Evolutionary conservation across 2,888 invertebrate genomes (phyloP), one percentile per base, ranked within the genome.

Genomic region (Drosophila borborema): DNA sequence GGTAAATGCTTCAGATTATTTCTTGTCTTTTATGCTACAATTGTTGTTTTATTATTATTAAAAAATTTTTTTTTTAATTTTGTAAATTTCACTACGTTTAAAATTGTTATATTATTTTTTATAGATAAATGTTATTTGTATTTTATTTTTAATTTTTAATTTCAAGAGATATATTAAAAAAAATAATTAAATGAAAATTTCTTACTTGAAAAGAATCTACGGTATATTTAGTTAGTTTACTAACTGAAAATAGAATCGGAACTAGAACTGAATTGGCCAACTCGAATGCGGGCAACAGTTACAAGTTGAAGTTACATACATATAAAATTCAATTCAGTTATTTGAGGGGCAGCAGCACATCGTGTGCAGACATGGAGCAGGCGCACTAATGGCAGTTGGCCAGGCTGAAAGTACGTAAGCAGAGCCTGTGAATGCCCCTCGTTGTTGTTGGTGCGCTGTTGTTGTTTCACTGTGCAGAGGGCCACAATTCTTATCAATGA

Each of bases 401-500:
- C 55, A 75, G 80, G 65, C 67, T 55, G 49, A 55, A 63, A 63
- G 66, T 72, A 80, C 88, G 85, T 85, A 85, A 89, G 90, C 86
- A 85, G 72, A 38, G 64, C 56, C 84, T 72, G 69, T 60, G 12
- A 23, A 9, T 31, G 41, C 7, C 10, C 4, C 36, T n/a, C 18
- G 23, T 36, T 61, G 59, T 16, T 62, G 58, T 34, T 62, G 72
- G 8, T 59, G 56, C 7, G 36, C 34, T 65, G 63, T 75, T 28
- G 58, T 34, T 62, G 72, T 8, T 59, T 60, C 7, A 41, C 28
- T 65, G 63, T 77, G 64, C 72, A 62, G 77, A 73, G 54, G 67
- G 77, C 70, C 72, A 77, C 83, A 77, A 81, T 74, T 84, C 89
- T 86, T 86, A 86, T 86, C 86, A 86, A 86, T 86, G 86, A 81